Evolutionary conservation across 2,888 invertebrate species (phyloP), one percentile per base, ranked within the genome.

Genomic region (Acrobasis repandana): DNA sequence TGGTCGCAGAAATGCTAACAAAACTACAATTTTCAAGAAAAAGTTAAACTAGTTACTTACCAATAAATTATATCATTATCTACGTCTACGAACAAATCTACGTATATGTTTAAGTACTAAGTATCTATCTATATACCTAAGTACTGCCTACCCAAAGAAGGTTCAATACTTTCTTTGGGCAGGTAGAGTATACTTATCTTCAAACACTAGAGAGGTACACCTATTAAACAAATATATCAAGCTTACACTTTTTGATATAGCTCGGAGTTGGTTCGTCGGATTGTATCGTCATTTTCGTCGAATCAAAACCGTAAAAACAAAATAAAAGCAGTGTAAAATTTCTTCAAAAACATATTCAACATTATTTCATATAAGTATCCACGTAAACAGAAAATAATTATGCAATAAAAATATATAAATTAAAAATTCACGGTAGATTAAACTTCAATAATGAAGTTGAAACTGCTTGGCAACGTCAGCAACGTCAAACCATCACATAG

Each of bases 221-320:
- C 36, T 36, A 36, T 38, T 11, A 5, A 49, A 49, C 1, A 20
- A 49, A 3, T 14, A 50, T 4, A 4, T 28, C 11, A 50, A 49
- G n/a, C 50, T 11, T 50, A 50, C 50, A 28, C 14, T 50, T 50
- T 28, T 50, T 50, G 5, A 20, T 9, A 18, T 3, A 14, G 8
- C n/a, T 50, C 28, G 14, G 28, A 28, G 50, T 10, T 20, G 28
- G 28, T 50, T 50, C 50, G 33, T 50, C 14, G 11, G 28, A 1
- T 28, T 50, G 28, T 50, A 50, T n/a, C 20, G n/a, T 50, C 28
- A 50, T 50, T 50, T 33, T 50, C 6, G 43, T 43, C 3, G n/a
- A 11, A 14, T 43, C n/a, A 14, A 43, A 5, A 14, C 43, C 2
- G n/a, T 43, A 14, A 11, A 0, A 3, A 43, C 11, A 43, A 43